A percentile compares a stretch with the other conserved stretches of the same genome.
phyloP scores from a whole-genome alignment of 2,113 vertebrate species.

The Sturnira hondurensis region DNA sequence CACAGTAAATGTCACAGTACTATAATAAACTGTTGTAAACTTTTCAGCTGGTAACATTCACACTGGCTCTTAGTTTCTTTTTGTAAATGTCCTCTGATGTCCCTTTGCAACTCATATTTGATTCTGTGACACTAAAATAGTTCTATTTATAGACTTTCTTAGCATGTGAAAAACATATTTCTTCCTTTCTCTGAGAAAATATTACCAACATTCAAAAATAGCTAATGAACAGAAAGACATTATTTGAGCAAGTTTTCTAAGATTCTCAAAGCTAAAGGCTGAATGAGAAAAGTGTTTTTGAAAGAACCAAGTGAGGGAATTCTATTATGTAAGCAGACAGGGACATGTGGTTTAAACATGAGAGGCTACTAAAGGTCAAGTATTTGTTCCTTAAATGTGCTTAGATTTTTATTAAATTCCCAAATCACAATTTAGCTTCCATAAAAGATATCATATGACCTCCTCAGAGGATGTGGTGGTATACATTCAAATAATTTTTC shows the following conservation, averaged over 20 bases:
- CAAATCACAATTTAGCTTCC: neutral
- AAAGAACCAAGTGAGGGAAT: neutral
- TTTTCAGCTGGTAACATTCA: neutral
- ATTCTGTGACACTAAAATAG: neutral
- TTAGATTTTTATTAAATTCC: neutral
- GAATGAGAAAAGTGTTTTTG: neutral
- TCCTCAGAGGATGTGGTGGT: neutral
- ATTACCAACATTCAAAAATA: neutral
- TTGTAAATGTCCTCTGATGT: neutral
- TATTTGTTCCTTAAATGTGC: neutral
- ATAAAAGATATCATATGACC: neutral
- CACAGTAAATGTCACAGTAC: neutral
- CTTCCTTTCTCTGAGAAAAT: constrained; percentile 1
- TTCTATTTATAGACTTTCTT: neutral
- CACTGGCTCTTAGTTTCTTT: neutral
- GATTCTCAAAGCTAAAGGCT: neutral
- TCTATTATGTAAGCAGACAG: neutral
- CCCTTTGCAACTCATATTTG: neutral
- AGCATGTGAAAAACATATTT: neutral
- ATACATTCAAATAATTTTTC: neutral
- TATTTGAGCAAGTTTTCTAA: neutral
- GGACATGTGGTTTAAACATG: neutral
- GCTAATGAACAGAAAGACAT: neutral
- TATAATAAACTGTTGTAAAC: neutral
- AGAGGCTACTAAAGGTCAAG: neutral